Percentiles rank a stretch among this genome's conserved stretches.
phyloP scores from a whole-genome alignment of 1,140 invertebrate species.

The Calliopsis andreniformis region DNA sequence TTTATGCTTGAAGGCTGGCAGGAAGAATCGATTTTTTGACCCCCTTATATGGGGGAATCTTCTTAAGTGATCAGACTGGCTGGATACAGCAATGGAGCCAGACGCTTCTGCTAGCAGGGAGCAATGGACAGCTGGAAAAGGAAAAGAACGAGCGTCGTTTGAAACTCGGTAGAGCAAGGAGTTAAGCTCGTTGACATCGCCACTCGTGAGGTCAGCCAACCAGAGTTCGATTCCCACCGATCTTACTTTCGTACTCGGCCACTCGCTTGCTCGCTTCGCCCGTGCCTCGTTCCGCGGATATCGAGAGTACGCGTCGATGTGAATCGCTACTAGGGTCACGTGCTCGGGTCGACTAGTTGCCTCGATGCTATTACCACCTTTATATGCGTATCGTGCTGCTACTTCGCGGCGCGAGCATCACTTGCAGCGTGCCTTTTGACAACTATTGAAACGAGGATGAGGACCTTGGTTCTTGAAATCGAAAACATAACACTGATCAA shows the following conservation, averaged over 20 bases:
- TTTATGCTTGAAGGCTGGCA: no score
- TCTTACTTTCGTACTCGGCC: conserved; percentile 53
- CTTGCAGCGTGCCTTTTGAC: background rate
- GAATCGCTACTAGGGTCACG: conserved; percentile 32
- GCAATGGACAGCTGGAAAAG: conserved; percentile 12
- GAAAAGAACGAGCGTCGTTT: conserved; percentile 19
- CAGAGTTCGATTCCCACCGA: conserved; percentile 74
- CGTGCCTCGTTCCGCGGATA: background rate
- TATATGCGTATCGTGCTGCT: conserved; percentile 27
- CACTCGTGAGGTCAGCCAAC: conserved; percentile 74
- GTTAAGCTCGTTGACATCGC: conserved; percentile 78
- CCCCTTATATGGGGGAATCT: no score
- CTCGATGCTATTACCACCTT: conserved; percentile 20
- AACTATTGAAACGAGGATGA: background rate
- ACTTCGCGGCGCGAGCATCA: background rate
- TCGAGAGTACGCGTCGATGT: conserved; percentile 25
- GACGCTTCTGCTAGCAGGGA: background rate
- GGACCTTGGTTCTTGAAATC: no score
- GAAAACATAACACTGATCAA: no score
- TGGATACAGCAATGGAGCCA: background rate
- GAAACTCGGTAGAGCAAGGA: conserved; percentile 50
- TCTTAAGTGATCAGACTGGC: background rate
- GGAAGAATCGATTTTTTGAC: no score
- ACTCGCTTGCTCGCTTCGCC: conserved; percentile 15
- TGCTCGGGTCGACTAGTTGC: conserved; percentile 25